Evolutionary conservation across 1,140 invertebrate genomes (phyloP).

Genomic region (Alviniconcha marisindica): DNA sequence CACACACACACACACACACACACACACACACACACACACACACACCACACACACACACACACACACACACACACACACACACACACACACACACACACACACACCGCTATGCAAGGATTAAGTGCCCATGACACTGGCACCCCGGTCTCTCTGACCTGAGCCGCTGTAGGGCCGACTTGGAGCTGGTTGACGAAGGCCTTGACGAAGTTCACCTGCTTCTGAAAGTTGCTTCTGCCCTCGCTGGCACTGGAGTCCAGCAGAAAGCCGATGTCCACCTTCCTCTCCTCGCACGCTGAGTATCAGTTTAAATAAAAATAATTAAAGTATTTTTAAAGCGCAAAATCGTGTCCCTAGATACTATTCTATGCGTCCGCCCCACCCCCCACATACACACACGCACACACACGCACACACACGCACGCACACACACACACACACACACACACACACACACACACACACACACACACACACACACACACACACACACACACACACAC

Average conservation of each 20-base stretch:
- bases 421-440: neutral
- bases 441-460: neutral
- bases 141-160: neutral
- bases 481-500: neutral
- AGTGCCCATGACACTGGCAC: too few relatives aligned
- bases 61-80: too few relatives aligned
- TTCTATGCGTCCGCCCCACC: neutral
- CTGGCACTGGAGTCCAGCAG: slow-evolving; percentile 18
- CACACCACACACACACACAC: too few relatives aligned
- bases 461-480: neutral
- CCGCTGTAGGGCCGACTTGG: neutral
- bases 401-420: slow-evolving; percentile 7
- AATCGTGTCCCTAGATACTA: too few relatives aligned
- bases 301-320: too few relatives aligned
- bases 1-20: neutral
- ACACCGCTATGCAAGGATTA: too few relatives aligned
- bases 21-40: neutral
- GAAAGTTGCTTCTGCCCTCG: slow-evolving; percentile 11
- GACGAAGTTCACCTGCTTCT: slow-evolving; percentile 15
- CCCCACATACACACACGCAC: neutral
- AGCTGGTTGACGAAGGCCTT: neutral
- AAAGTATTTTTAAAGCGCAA: too few relatives aligned
- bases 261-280: slow-evolving; percentile 1
- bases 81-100: too few relatives aligned
- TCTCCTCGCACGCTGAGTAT: neutral